Evolutionary conservation across 1,140 invertebrate genomes (phyloP).

Genomic region (Ceratosolen fusciceps): DNA sequence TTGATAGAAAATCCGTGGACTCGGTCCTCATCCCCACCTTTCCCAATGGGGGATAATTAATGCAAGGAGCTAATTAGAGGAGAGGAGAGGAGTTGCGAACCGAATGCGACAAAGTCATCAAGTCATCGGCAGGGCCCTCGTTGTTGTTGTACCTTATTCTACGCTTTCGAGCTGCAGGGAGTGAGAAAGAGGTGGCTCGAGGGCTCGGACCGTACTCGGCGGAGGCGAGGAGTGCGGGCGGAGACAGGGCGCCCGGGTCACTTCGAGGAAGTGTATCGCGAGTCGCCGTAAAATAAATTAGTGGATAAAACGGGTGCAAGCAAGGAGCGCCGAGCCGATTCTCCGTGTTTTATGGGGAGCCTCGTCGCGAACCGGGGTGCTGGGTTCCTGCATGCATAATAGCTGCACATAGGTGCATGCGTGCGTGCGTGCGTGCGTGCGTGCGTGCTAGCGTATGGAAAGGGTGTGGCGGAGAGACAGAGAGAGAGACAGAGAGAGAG

Average conservation of each 20-base stretch:
- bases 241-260: background rate
- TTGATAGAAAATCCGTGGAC: background rate
- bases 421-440: background rate
- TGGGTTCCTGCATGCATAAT: too few species aligned
- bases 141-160: too few species aligned
- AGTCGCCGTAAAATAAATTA: constrained; percentile 35
- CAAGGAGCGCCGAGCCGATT: constrained; percentile 18
- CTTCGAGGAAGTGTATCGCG: constrained; percentile 34
- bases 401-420: too few species aligned
- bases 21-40: too few species aligned
- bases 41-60: too few species aligned
- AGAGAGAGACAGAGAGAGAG: too few species aligned
- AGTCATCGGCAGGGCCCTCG: background rate
- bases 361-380: too few species aligned
- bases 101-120: constrained; percentile 1
- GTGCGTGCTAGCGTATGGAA: background rate
- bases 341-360: background rate
- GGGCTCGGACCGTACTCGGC: background rate
- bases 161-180: constrained; percentile 12
- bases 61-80: background rate
- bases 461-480: background rate
- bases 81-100: background rate
- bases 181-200: background rate
- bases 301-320: constrained; percentile 1
- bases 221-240: too few species aligned